phyloP scores from a whole-genome alignment of 2,113 vertebrate genomes.

The Daubentonia madagascariensis region DNA sequence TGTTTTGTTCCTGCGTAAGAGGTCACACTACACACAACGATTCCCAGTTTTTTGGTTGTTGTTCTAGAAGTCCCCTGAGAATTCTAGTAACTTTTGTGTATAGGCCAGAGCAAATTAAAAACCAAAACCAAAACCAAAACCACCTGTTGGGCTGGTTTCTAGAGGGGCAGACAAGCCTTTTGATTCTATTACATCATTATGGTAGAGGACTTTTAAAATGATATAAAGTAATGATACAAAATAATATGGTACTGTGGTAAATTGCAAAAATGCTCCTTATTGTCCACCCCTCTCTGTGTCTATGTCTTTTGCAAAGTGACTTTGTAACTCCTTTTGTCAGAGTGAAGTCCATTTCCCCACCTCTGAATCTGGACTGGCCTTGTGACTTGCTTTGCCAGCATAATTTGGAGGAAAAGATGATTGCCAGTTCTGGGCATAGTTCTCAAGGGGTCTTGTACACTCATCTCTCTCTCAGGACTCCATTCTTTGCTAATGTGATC shows the following conservation, averaged over 20 bases:
- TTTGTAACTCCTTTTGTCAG: not conserved
- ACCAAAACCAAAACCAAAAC: not conserved
- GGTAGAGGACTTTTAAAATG: not conserved
- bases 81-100: constrained; percentile 31
- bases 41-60: constrained; percentile 16
- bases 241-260: not conserved
- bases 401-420: not conserved
- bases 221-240: not conserved
- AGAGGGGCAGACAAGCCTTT: not conserved
- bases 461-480: not conserved
- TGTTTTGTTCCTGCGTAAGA: constrained; percentile 45
- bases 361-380: not conserved
- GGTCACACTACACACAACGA: constrained; percentile 37
- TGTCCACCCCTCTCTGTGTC: not conserved
- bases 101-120: constrained; percentile 20
- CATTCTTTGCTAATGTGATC: not conserved
- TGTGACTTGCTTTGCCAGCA: not conserved
- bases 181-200: not conserved
- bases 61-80: constrained; percentile 39
- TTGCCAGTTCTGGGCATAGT: not conserved
- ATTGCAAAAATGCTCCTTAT: not conserved
- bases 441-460: not conserved
- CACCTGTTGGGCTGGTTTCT: not conserved
- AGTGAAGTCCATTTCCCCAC: not conserved
- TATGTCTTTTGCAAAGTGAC: not conserved